Base-by-base conservation (phyloP, 2,888 invertebrate genomes). In the Xiphydria camelus region DNA sequence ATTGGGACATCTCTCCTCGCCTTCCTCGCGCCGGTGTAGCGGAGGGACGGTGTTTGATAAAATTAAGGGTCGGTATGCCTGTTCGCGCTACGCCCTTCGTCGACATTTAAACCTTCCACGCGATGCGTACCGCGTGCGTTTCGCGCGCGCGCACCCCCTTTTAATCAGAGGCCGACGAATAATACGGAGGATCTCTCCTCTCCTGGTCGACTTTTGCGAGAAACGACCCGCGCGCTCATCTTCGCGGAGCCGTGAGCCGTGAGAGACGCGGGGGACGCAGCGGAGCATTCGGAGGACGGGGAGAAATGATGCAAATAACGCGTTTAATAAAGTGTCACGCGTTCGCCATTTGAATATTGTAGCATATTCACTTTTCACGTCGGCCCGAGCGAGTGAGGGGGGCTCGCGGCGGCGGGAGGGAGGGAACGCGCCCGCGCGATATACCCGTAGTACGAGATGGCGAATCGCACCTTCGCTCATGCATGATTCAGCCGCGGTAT, bases 401-500 rank as follows among this genome's bases (percentile, higher is more conserved):
- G 35, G 12, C 6, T 29, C 12, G 12, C 6, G 29, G 29, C 20
- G 37, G 15, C 9, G 41, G 43, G 36, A 39, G 46, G 31, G 40
- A 38, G 23, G 26, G 38, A 43, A 19, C 22, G 29, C 12, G 47
- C 12, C 37, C 39, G 31, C 34, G 37, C 49, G 53, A 43, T 40
- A 42, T 35, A 21, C 12, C 22, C 48, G 42, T 47, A 47, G 36
- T 46, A 51, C 49, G 50, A 62, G 62, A 60, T 67, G 59, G 66
- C 53, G 72, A 69, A 72, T 73, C 70, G 68, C 64, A 65, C 66
- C 67, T 67, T 62, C 45, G 61, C 62, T 73, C 75, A 75, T 75
- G 75, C 75, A 75, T 75, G 75, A 75, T 75, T 75, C 73, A 75
- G 68, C 56, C 69, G 67, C 72, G 67, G 73, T 75, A 75, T 75